Conservation (phyloP, 2,113 vertebrate species). For the Aspiorhynchus laticeps region DNA sequence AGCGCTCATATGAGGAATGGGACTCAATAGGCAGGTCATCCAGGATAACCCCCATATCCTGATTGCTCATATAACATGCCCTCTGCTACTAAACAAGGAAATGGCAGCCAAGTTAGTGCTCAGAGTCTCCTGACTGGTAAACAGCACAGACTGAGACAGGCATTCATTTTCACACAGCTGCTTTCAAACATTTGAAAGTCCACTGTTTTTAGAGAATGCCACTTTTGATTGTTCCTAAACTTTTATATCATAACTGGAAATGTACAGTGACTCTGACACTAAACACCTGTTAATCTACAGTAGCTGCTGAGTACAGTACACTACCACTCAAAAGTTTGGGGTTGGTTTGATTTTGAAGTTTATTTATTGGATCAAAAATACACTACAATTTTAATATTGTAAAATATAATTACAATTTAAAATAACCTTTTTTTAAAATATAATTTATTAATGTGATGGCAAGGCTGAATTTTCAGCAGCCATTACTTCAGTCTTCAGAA, state of each 20-base stretch:
- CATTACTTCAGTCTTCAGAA: background rate
- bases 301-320: background rate
- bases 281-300: background rate
- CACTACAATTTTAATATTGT: background rate
- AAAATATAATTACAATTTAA: background rate
- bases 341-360: too few species aligned
- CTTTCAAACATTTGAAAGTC: background rate
- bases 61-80: conserved; percentile 76
- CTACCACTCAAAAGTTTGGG: background rate
- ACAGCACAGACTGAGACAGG: background rate
- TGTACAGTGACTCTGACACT: background rate
- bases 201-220: background rate
- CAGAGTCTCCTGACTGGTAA: conserved; percentile 11
- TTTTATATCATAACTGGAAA: background rate
- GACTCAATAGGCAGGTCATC: conserved; percentile 76
- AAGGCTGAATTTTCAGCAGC: background rate
- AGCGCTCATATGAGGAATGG: conserved; percentile 54
- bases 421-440: background rate
- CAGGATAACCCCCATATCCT: conserved; percentile 85
- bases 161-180: background rate
- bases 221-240: background rate
- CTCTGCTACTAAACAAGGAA: conserved; percentile 69
- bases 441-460: background rate
- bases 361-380: background rate
- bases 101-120: conserved; percentile 11